Percentiles rank a stretch among this genome's conserved stretches.
Evolutionary conservation across 2,113 vertebrate species (phyloP).

Genomic region (Thinocorus orbignyianus): DNA sequence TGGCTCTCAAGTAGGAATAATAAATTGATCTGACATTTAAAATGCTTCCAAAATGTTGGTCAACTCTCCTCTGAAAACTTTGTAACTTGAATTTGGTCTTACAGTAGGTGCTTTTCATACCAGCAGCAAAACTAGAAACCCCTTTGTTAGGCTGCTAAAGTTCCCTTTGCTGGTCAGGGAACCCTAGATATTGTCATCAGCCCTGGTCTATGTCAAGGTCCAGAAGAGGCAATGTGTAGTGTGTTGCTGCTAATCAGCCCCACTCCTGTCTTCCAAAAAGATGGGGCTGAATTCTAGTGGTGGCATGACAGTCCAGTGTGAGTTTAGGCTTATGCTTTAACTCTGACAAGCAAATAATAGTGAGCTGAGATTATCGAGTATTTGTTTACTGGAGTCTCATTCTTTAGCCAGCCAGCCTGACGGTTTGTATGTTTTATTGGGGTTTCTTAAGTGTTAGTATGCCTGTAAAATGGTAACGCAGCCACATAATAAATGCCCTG

Average conservation of each 20-base stretch:
- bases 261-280: background rate
- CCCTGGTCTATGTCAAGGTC: background rate
- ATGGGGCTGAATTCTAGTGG: background rate
- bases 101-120: background rate
- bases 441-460: background rate
- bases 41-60: slow-evolving; percentile 8
- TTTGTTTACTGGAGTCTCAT: background rate
- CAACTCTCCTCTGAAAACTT: background rate
- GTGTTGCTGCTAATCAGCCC: background rate
- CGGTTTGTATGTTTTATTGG: background rate
- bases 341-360: background rate
- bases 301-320: background rate
- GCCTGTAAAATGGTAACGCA: background rate
- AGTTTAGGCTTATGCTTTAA: background rate
- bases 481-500: background rate
- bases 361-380: background rate
- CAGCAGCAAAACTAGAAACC: background rate
- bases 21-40: background rate
- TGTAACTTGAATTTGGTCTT: background rate
- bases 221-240: background rate
- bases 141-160: background rate
- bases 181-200: background rate
- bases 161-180: background rate
- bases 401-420: background rate
- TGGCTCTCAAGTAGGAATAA: background rate